Percentiles rank a stretch among this genome's conserved stretches.
These are phyloP conservation scores for Pantherophis vulpinus DNA, from an alignment of 2,797 vertebrate species.

Conservation along the genomic window DNA sequence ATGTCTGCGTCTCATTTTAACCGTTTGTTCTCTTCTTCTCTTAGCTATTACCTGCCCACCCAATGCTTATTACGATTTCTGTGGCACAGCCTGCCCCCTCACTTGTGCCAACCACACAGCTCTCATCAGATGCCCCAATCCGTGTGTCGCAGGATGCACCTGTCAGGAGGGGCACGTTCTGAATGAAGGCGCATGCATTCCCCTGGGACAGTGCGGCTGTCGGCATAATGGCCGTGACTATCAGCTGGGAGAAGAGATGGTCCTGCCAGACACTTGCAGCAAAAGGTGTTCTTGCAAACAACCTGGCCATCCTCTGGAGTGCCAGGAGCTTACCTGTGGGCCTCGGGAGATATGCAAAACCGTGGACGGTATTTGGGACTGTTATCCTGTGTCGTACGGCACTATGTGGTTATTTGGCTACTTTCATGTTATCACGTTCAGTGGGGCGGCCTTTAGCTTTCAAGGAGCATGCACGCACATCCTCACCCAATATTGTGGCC, in stretches of 20 bases:
- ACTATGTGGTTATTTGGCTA: constrained; percentile 27
- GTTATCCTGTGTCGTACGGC: background rate
- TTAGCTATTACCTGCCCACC: background rate
- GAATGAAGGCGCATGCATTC: background rate
- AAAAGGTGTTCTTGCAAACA: constrained; percentile 11
- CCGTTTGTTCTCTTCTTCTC: background rate
- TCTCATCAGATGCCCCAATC: background rate
- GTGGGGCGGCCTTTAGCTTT: constrained; percentile 54
- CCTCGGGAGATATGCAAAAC: constrained; percentile 2
- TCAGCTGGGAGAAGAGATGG: background rate
- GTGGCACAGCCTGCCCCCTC: background rate
- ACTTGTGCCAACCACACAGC: background rate
- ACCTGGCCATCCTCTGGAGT: background rate
- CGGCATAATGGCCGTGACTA: constrained; percentile 1
- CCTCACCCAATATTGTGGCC: constrained; percentile 41
- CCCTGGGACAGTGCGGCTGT: constrained; percentile 18
- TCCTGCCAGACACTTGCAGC: constrained; percentile 18
- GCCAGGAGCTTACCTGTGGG: background rate
- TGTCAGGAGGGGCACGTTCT: constrained; percentile 11
- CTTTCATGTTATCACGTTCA: constrained; percentile 75
- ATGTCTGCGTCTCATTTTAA: background rate
- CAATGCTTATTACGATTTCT: constrained; percentile 30
- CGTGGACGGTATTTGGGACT: background rate
- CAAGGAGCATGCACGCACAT: background rate
- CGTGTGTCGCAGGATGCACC: background rate